Evolutionary conservation across 2,113 vertebrate species (phyloP).

Genomic region (Aphelocoma coerulescens): DNA sequence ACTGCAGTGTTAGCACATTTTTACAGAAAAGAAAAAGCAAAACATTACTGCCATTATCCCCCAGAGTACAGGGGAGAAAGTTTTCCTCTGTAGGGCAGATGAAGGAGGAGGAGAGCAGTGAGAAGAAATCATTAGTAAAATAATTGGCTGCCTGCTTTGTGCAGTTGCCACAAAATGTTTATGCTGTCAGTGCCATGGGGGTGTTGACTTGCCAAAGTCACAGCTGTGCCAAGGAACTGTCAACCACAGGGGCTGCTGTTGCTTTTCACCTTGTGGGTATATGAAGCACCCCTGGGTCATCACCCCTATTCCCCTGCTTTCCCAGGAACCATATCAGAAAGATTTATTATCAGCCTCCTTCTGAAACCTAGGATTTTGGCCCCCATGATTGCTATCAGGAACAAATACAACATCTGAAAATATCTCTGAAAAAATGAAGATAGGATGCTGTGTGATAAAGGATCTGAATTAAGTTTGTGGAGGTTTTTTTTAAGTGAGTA

Average conservation of each 20-base stretch:
- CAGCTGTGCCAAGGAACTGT: constrained; percentile 10
- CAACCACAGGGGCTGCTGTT: neutral
- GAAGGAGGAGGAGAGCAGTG: neutral
- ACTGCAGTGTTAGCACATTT: neutral
- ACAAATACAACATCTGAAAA: neutral
- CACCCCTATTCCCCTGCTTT: neutral
- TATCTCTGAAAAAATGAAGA: neutral
- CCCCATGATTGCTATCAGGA: neutral
- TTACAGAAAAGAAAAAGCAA: neutral
- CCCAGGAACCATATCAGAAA: neutral
- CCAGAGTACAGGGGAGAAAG: neutral
- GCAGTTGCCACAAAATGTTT: constrained; percentile 46
- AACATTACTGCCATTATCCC: neutral
- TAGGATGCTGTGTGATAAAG: neutral
- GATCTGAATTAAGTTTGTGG: neutral
- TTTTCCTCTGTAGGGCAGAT: constrained; percentile 15
- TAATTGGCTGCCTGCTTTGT: constrained; percentile 28
- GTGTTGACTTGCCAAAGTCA: neutral
- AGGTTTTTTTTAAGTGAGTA: neutral
- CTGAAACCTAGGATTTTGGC: neutral
- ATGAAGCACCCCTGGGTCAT: neutral
- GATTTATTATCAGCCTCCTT: neutral
- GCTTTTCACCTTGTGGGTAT: neutral
- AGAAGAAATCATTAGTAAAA: constrained; percentile 28
- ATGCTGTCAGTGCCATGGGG: neutral